Percentiles rank a stretch among this genome's conserved stretches.
phyloP scores from a whole-genome alignment of 2,888 invertebrate genomes.

The Diplazon laetatorius region DNA sequence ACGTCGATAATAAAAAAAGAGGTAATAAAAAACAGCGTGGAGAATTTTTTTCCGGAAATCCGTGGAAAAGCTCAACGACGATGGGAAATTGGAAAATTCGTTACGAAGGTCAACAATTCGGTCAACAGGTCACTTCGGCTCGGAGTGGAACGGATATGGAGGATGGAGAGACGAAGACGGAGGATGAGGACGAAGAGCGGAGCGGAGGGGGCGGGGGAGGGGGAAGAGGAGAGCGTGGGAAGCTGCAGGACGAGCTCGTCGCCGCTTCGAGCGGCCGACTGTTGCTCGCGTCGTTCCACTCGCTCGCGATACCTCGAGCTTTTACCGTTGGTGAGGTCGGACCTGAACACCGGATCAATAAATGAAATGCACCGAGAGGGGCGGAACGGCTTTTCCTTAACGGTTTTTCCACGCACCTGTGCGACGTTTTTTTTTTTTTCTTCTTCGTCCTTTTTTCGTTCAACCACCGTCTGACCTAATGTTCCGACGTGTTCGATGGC shows the following conservation, averaged over 20 bases:
- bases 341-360: slow-evolving; percentile 30
- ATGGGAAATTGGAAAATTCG: neutral
- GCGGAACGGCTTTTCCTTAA: slow-evolving; percentile 23
- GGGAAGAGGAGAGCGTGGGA: neutral
- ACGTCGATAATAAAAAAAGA: neutral
- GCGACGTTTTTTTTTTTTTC: neutral
- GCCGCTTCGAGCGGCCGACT: slow-evolving; percentile 21
- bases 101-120: slow-evolving; percentile 23
- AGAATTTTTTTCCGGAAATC: neutral
- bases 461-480: too few species aligned
- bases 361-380: slow-evolving; percentile 25
- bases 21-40: neutral
- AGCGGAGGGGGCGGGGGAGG: neutral
- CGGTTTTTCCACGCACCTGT: slow-evolving; percentile 1
- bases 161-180: neutral
- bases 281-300: slow-evolving; percentile 25
- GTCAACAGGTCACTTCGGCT: slow-evolving; percentile 27
- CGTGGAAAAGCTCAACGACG: neutral
- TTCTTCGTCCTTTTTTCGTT: slow-evolving; percentile 1
- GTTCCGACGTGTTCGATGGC: too few species aligned
- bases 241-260: slow-evolving; percentile 1
- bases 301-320: slow-evolving; percentile 22
- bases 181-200: neutral
- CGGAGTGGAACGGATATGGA: neutral
- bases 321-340: slow-evolving; percentile 20